A percentile compares a stretch with the other conserved stretches of the same genome.
Conservation (phyloP, 1,140 invertebrate genomes). For the Eupeodes corollae region DNA sequence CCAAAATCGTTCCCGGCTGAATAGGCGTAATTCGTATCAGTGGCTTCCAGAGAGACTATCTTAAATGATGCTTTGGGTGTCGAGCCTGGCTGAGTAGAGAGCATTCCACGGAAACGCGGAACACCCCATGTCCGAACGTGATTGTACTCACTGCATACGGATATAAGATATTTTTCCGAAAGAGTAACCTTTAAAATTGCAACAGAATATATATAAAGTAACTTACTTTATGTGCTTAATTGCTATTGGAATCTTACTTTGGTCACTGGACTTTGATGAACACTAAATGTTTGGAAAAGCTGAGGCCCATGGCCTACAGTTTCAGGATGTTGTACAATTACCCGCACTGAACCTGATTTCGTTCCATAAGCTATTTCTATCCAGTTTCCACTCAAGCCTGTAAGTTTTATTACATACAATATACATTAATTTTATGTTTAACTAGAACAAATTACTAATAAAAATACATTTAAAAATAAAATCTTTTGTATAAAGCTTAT, state of each 20-base stretch:
- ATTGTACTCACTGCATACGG: slow-evolving; percentile 95
- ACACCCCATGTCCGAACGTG: slow-evolving; percentile 95
- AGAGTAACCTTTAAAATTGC: slow-evolving; percentile 66
- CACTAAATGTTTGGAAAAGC: slow-evolving; percentile 95
- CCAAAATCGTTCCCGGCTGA: slow-evolving; percentile 75
- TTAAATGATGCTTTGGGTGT: slow-evolving; percentile 94
- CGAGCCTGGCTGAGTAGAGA: slow-evolving; percentile 94
- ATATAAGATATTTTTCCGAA: slow-evolving; percentile 93
- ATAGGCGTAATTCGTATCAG: slow-evolving; percentile 65
- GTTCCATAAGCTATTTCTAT: slow-evolving; percentile 99
- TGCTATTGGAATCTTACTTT: slow-evolving; percentile 50
- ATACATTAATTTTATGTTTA: neutral
- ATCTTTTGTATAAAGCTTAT: no score
- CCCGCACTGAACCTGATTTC: slow-evolving; percentile 83
- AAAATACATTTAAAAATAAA: no score
- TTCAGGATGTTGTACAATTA: slow-evolving; percentile 97
- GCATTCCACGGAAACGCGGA: slow-evolving; percentile 90
- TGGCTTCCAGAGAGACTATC: slow-evolving; percentile 47
- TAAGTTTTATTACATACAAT: slow-evolving; percentile 17
- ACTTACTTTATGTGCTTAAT: neutral
- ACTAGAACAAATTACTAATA: no score
- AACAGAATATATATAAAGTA: slow-evolving; percentile 11
- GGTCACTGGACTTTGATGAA: slow-evolving; percentile 90
- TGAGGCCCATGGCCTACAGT: slow-evolving; percentile 96
- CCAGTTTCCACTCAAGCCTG: slow-evolving; percentile 94